Percentiles rank a stretch among this genome's conserved stretches.
Evolutionary conservation across 1,140 invertebrate genomes (phyloP).

Genomic region (Drosophila equinoxialis): DNA sequence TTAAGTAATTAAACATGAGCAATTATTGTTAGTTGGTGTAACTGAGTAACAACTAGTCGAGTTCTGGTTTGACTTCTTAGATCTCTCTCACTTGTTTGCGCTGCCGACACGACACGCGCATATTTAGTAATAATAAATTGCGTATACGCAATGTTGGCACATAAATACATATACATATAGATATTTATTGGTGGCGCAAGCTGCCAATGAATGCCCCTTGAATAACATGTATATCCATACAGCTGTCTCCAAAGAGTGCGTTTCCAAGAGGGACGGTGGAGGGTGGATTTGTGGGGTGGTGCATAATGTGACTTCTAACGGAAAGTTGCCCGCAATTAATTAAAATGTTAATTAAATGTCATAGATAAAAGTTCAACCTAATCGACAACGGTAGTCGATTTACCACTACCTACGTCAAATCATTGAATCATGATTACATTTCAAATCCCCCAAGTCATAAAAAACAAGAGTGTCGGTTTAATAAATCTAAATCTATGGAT

Average conservation of each 20-base stretch:
- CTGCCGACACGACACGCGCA: slow-evolving; percentile 55
- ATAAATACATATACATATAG: slow-evolving; percentile 40
- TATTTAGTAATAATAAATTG: slow-evolving; percentile 69
- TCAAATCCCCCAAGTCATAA: not conserved
- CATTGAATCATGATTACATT: slow-evolving; percentile 36
- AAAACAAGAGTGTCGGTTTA: slow-evolving; percentile 37
- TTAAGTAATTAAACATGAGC: not conserved
- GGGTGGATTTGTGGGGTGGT: not conserved
- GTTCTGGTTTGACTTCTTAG: slow-evolving; percentile 31
- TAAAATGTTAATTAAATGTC: slow-evolving; percentile 81
- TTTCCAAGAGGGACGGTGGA: too few species aligned
- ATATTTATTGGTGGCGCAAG: slow-evolving; percentile 67
- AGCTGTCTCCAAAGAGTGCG: slow-evolving; percentile 34
- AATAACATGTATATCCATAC: slow-evolving; percentile 35
- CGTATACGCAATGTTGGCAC: slow-evolving; percentile 68
- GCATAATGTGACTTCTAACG: slow-evolving; percentile 70
- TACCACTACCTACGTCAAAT: slow-evolving; percentile 55
- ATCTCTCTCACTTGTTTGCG: slow-evolving; percentile 10
- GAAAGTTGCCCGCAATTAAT: slow-evolving; percentile 78
- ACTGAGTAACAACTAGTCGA: slow-evolving; percentile 35
- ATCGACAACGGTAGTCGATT: slow-evolving; percentile 59
- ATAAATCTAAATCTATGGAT: slow-evolving; percentile 59
- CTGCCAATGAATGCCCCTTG: slow-evolving; percentile 27
- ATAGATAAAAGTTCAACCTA: slow-evolving; percentile 72
- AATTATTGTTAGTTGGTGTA: not conserved